Evolutionary conservation across 1,140 invertebrate genomes (phyloP).

Genomic region (Leptopilina boulardi): DNA sequence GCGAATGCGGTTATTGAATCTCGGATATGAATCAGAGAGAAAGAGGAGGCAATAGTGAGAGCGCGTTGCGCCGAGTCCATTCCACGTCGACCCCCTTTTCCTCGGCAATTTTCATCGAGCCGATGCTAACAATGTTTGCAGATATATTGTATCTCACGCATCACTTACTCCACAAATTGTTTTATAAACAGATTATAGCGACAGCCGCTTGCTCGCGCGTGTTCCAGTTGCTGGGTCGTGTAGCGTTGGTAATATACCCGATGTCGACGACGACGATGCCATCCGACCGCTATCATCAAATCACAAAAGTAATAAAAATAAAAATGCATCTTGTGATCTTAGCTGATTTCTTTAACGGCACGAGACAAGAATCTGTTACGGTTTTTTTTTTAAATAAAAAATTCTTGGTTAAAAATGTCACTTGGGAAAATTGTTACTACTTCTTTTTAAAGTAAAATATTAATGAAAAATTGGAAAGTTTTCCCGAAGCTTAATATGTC

Average conservation of each 20-base stretch:
- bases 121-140: constrained; percentile 78
- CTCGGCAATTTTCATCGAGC: constrained; percentile 74
- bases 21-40: constrained; percentile 52
- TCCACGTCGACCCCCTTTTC: constrained; percentile 58
- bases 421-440: too few species aligned
- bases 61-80: constrained; percentile 44
- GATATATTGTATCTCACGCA: constrained; percentile 78
- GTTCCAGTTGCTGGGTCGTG: constrained; percentile 51
- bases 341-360: background rate
- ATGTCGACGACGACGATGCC: constrained; percentile 15
- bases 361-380: background rate
- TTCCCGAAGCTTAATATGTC: too few species aligned
- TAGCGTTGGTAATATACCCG: constrained; percentile 27
- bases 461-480: too few species aligned
- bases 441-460: too few species aligned
- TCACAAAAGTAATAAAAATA: constrained; percentile 20
- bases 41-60: constrained; percentile 45
- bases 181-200: constrained; percentile 77
- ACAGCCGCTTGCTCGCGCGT: constrained; percentile 65
- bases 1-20: constrained; percentile 18
- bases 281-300: constrained; percentile 10
- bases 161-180: constrained; percentile 77
- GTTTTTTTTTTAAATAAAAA: too few species aligned
- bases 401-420: too few species aligned
- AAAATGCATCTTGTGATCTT: constrained; percentile 23